A percentile compares a stretch with the other conserved stretches of the same genome.
These are phyloP conservation scores for Coremacera marginata DNA, from an alignment of 2,888 invertebrate genomes.

Conservation along the genomic window DNA sequence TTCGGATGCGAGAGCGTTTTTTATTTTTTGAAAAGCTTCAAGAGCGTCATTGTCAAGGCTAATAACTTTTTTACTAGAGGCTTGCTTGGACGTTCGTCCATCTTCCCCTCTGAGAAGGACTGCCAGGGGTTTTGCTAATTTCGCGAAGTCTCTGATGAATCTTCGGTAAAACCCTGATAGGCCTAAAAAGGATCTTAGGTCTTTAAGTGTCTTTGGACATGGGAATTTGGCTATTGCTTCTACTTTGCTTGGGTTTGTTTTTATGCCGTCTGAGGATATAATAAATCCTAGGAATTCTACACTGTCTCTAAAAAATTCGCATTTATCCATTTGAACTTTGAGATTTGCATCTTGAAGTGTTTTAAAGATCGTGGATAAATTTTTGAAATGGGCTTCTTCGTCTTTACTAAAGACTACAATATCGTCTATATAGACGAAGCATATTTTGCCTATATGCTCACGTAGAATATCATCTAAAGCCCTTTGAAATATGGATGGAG, in stretches of 20 bases:
- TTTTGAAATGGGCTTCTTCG: not conserved
- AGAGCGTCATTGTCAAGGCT: no score
- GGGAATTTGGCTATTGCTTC: not conserved
- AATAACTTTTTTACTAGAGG: no score
- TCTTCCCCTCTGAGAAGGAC: no score
- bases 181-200: slow-evolving; percentile 36
- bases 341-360: no score
- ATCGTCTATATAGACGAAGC: slow-evolving; percentile 35
- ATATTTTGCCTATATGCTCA: slow-evolving; percentile 25
- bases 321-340: no score
- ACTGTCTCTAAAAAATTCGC: no score
- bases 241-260: slow-evolving; percentile 1
- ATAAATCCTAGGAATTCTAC: no score
- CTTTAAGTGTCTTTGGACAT: slow-evolving; percentile 6
- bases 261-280: no score
- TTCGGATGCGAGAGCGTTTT: no score
- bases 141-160: slow-evolving; percentile 46
- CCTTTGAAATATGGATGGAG: slow-evolving; percentile 34
- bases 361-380: not conserved
- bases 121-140: slow-evolving; percentile 44
- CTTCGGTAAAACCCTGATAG: slow-evolving; percentile 9
- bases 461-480: slow-evolving; percentile 31
- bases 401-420: not conserved
- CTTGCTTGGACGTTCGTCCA: no score
- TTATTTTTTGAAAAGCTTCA: no score